phyloP scores from a whole-genome alignment of 2,113 vertebrate genomes.

The Mixornis gularis region DNA sequence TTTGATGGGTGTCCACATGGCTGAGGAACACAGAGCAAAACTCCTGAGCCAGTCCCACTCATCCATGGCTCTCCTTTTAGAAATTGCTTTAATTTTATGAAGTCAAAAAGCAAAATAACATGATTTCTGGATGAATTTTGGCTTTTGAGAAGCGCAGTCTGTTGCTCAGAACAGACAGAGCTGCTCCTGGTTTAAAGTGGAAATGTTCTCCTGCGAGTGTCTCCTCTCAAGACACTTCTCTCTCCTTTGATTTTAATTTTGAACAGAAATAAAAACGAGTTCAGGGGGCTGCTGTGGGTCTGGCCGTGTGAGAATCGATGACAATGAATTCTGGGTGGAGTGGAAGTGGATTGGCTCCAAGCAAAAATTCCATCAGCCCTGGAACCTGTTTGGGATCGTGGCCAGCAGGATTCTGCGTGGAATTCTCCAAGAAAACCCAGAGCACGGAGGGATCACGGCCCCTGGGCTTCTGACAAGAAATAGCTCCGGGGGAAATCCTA shows the following conservation, averaged over 20 bases:
- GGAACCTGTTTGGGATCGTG: neutral
- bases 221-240: neutral
- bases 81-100: neutral
- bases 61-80: neutral
- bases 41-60: neutral
- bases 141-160: neutral
- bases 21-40: neutral
- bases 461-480: neutral
- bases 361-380: neutral
- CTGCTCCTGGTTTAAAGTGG: neutral
- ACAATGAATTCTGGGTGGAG: neutral
- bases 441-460: neutral
- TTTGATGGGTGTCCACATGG: neutral
- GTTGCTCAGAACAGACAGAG: neutral
- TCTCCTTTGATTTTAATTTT: neutral
- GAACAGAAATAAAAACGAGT: neutral
- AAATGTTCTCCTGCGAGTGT: neutral
- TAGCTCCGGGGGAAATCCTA: neutral
- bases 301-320: neutral
- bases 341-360: neutral
- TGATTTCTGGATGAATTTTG: neutral
- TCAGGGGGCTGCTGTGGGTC: neutral
- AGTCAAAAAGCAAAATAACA: neutral
- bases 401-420: neutral
- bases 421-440: neutral